Conservation (phyloP, 2,888 invertebrate genomes). For the Crossocerus cetratus region DNA sequence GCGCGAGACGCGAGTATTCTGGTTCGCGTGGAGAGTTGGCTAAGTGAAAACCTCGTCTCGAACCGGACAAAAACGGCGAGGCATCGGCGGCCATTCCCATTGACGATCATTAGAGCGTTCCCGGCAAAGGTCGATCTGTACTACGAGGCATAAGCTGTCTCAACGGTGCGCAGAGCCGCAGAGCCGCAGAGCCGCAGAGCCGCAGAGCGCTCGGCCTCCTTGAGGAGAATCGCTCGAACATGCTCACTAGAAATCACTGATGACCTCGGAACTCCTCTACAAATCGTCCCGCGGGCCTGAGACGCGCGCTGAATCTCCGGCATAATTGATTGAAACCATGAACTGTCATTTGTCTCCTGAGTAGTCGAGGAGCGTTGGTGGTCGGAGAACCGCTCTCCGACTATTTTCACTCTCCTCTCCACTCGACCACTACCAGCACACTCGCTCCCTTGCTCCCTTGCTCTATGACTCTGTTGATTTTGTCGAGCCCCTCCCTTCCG, state of each 20-base stretch:
- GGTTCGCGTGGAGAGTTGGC: conserved; percentile 50
- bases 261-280: conserved; percentile 11
- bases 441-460: too few relatives aligned
- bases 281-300: conserved; percentile 7
- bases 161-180: conserved; percentile 17
- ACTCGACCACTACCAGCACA: too few relatives aligned
- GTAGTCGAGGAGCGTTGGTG: neutral
- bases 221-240: conserved; percentile 31
- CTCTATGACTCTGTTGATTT: too few relatives aligned
- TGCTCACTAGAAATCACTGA: neutral
- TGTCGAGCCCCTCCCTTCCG: too few relatives aligned
- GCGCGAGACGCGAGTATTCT: conserved; percentile 26
- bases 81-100: conserved; percentile 45
- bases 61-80: conserved; percentile 41
- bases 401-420: too few relatives aligned
- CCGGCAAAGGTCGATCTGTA: conserved; percentile 58
- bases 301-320: neutral
- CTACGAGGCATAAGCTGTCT: conserved; percentile 43
- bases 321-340: neutral
- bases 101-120: conserved; percentile 56
- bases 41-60: conserved; percentile 53
- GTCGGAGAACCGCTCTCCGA: too few relatives aligned
- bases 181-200: too few relatives aligned
- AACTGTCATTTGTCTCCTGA: neutral
- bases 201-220: conserved; percentile 35